These are phyloP conservation scores for Ahaetulla prasina DNA, from an alignment of 2,113 vertebrate species.

Conservation along the genomic window DNA sequence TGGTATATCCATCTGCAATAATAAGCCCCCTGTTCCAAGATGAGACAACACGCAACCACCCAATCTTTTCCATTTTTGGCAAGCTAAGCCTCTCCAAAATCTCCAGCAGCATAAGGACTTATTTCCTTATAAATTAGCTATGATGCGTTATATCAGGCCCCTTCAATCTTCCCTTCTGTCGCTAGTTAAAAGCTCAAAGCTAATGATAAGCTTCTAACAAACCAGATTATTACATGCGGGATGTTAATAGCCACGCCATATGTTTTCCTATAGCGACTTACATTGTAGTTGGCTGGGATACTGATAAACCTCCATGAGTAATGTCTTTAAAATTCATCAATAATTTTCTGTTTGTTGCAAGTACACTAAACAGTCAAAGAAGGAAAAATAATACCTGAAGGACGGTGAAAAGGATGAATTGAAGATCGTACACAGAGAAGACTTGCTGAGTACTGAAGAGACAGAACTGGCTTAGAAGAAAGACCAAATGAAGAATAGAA, in stretches of 20 bases:
- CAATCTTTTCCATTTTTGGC: not conserved
- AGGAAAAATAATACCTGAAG: not conserved
- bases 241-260: not conserved
- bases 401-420: not conserved
- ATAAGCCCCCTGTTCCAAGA: not conserved
- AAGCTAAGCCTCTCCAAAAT: not conserved
- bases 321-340: not conserved
- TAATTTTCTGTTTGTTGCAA: not conserved
- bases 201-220: not conserved
- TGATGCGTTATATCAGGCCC: not conserved
- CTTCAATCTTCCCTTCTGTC: not conserved
- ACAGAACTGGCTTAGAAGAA: not conserved
- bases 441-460: not conserved
- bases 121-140: not conserved
- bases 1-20: not conserved
- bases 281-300: not conserved
- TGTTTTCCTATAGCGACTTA: not conserved
- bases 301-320: not conserved
- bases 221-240: not conserved
- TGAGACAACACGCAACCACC: not conserved
- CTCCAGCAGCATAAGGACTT: not conserved
- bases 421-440: not conserved
- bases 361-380: not conserved
- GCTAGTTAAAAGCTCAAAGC: not conserved
- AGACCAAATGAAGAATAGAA: not conserved